Evolutionary conservation across 1,140 invertebrate species (phyloP).

Genomic region (Pogonus chalceus): DNA sequence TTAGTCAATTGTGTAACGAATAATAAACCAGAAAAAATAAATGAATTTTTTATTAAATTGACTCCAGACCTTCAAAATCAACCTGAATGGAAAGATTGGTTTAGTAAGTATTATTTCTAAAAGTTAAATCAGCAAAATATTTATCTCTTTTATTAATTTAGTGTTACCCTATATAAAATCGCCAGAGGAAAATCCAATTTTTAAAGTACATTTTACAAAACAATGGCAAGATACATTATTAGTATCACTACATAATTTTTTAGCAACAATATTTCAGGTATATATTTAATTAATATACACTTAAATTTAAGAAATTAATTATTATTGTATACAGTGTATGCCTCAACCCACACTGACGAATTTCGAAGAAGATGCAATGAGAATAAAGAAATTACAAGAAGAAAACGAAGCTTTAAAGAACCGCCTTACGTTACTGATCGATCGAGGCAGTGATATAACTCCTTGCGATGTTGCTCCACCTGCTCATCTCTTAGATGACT

Average conservation of each 20-base stretch:
- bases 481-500: slow-evolving; percentile 78
- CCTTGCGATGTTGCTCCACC: slow-evolving; percentile 54
- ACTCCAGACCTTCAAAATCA: slow-evolving; percentile 78
- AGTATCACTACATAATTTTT: slow-evolving; percentile 88
- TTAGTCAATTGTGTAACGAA: slow-evolving; percentile 74
- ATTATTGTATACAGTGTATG: slow-evolving; percentile 52
- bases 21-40: slow-evolving; percentile 73
- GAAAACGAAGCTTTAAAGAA: slow-evolving; percentile 65
- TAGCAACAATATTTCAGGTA: slow-evolving; percentile 80
- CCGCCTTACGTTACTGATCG: slow-evolving; percentile 37
- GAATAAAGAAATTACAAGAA: slow-evolving; percentile 70
- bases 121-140: background rate
- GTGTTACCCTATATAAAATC: slow-evolving; percentile 84
- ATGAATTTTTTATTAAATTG: slow-evolving; percentile 85
- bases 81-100: slow-evolving; percentile 94
- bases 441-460: slow-evolving; percentile 44
- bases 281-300: slow-evolving; percentile 16
- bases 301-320: slow-evolving; percentile 7
- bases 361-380: slow-evolving; percentile 73
- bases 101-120: slow-evolving; percentile 56
- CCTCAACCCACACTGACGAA: slow-evolving; percentile 72
- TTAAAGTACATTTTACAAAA: slow-evolving; percentile 80
- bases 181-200: slow-evolving; percentile 81
- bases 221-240: slow-evolving; percentile 92
- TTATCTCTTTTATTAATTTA: slow-evolving; percentile 34